Evolutionary conservation across 2,888 invertebrate genomes (phyloP), one percentile per base, ranked within the genome.

Genomic region (Acronicta leporina): DNA sequence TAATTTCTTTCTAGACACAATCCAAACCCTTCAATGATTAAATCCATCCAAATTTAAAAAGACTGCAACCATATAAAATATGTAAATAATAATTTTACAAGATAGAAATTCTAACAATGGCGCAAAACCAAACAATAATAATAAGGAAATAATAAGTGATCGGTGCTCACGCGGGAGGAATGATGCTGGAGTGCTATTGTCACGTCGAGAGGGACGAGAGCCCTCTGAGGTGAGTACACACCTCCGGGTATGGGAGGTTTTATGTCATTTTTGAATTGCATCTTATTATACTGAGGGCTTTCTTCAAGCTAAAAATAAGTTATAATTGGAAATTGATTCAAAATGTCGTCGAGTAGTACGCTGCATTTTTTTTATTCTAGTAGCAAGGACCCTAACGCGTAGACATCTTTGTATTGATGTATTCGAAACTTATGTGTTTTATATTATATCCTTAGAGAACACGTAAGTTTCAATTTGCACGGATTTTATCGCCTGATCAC

Each of bases 101-200:
- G 27, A 20, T 20, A 42, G 25, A 61, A 51, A 63, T 49, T 57
- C 65, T 54, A 87, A 87, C 83, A 87, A 88, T 86, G 43, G 58
- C 46, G 33, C 45, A 6, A 54, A 46, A 35, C 42, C 49, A n/a
- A 63, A 59, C 60, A 67, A 73, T 58, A 72, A 69, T 68, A 69
- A 73, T 82, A 80, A 81, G 83, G 82, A 86, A 84, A 85, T 85
- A 85, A 85, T 84, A 87, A 88, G 88, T 86, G 87, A 88, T 88
- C 84, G 81, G 81, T 68, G 67, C 70, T 77, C 78, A 80, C 82
- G 83, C 82, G 80, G 77, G 82, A 84, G 83, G 81, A 84, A 80
- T 77, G 75, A 67, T 52, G 58, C 27, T 49, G 43, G 41, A 86
- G 87, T 81, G 85, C 84, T 80, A 86, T 87, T 87, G 86, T 86